phyloP scores from a whole-genome alignment of 2,888 invertebrate genomes.

The Eucriotettix oculatus region DNA sequence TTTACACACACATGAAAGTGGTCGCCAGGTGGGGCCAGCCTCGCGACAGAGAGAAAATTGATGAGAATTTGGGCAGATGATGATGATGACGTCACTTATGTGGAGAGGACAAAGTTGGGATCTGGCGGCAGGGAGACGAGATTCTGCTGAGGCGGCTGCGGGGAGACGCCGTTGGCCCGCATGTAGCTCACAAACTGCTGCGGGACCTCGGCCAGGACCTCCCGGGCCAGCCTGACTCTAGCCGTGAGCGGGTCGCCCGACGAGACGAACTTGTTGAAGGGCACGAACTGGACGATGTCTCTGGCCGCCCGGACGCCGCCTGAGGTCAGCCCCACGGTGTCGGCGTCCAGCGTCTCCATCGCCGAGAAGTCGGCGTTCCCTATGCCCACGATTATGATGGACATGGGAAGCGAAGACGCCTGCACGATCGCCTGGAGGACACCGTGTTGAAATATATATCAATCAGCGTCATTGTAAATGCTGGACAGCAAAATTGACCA shows the following conservation, averaged over 20 bases:
- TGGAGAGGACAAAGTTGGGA: slow-evolving; percentile 13
- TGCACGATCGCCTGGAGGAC: slow-evolving; percentile 18
- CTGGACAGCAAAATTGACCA: background rate
- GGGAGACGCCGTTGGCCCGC: slow-evolving; percentile 28
- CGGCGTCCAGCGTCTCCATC: slow-evolving; percentile 20
- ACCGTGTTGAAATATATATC: background rate
- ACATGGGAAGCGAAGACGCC: slow-evolving; percentile 35
- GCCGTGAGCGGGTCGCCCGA: slow-evolving; percentile 20
- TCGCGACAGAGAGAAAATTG: no score
- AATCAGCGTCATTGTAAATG: background rate
- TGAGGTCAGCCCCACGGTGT: slow-evolving; percentile 16
- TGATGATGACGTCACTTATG: background rate
- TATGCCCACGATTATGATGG: slow-evolving; percentile 37
- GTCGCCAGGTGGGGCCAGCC: no score
- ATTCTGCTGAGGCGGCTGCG: slow-evolving; percentile 24
- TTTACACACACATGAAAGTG: no score
- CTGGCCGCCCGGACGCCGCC: slow-evolving; percentile 26
- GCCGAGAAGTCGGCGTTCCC: slow-evolving; percentile 20
- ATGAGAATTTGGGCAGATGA: no score
- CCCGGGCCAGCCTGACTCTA: slow-evolving; percentile 30
- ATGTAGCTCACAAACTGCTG: slow-evolving; percentile 30
- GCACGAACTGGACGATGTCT: slow-evolving; percentile 43
- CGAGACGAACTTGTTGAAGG: slow-evolving; percentile 25
- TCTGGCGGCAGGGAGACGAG: slow-evolving; percentile 19
- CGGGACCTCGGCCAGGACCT: slow-evolving; percentile 40